A percentile compares a stretch with the other conserved stretches of the same genome.
Evolutionary conservation across 2,888 invertebrate species (phyloP).

Genomic region (Bembecia ichneumoniformis): DNA sequence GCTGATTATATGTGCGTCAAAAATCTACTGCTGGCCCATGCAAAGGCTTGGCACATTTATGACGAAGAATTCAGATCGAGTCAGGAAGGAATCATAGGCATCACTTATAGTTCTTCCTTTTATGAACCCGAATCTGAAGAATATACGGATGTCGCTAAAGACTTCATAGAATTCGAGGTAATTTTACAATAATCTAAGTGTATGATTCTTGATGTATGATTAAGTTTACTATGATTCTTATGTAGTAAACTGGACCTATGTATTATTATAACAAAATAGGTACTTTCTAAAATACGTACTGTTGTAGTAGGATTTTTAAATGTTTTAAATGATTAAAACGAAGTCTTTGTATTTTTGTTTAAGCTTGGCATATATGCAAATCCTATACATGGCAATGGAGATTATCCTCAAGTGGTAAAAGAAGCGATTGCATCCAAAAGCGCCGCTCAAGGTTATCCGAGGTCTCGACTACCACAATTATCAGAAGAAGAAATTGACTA

Average conservation of each 20-base stretch:
- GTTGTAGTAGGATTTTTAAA: background rate
- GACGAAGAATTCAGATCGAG: constrained; percentile 27
- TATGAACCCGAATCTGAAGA: constrained; percentile 39
- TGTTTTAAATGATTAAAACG: background rate
- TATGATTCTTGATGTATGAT: too few relatives aligned
- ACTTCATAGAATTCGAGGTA: background rate
- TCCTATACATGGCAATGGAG: constrained; percentile 39
- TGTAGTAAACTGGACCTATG: too few relatives aligned
- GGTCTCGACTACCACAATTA: constrained; percentile 52
- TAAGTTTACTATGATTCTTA: too few relatives aligned
- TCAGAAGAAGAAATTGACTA: constrained; percentile 41
- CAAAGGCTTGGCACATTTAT: constrained; percentile 45
- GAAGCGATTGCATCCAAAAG: constrained; percentile 41
- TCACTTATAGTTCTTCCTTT: constrained; percentile 48
- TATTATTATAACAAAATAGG: too few relatives aligned
- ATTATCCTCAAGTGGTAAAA: constrained; percentile 47
- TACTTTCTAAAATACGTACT: too few relatives aligned
- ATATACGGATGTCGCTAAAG: background rate
- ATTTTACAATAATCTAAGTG: background rate
- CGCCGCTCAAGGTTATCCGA: constrained; percentile 41
- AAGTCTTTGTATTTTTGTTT: background rate
- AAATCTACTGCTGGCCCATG: constrained; percentile 68
- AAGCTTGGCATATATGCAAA: constrained; percentile 32
- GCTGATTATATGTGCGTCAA: constrained; percentile 60
- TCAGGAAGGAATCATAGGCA: constrained; percentile 24